Evolutionary conservation across 2,113 vertebrate species (phyloP).

Genomic region (Perccottus glenii): DNA sequence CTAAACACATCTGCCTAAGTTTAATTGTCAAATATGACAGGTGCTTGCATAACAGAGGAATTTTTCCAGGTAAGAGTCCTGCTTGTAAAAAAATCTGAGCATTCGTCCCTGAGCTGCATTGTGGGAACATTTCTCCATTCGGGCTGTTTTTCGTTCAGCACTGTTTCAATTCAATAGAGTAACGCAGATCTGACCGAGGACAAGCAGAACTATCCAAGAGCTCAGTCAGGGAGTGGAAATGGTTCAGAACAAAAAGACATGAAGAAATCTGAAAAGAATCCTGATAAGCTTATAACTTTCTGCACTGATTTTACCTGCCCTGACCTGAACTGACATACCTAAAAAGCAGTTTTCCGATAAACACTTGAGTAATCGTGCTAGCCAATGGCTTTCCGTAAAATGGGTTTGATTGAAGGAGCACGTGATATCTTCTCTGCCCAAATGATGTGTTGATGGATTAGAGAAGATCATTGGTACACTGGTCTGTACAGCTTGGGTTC

Average conservation of each 20-base stretch:
- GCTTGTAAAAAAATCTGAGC: background rate
- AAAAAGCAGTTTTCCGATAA: constrained; percentile 11
- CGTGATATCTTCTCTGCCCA: constrained; percentile 3
- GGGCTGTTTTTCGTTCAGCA: constrained; percentile 22
- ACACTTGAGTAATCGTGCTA: constrained; percentile 46
- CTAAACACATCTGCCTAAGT: too few species aligned
- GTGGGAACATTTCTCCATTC: background rate
- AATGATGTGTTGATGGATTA: background rate
- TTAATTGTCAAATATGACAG: too few species aligned
- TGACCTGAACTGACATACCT: background rate
- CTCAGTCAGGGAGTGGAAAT: background rate
- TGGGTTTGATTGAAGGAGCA: constrained; percentile 31
- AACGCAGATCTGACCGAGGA: background rate
- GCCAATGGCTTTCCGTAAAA: background rate
- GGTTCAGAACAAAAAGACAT: background rate
- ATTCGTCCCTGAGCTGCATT: background rate
- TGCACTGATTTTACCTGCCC: background rate
- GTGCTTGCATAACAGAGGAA: too few species aligned
- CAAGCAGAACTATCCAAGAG: too few species aligned
- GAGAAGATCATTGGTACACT: background rate
- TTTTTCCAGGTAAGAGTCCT: too few species aligned
- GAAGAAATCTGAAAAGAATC: background rate
- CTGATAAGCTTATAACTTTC: background rate
- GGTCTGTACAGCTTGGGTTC: too few species aligned
- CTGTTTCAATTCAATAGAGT: constrained; percentile 13